Base-by-base conservation (phyloP, 2,113 vertebrate genomes). In the Pogonocichla stellata region DNA sequence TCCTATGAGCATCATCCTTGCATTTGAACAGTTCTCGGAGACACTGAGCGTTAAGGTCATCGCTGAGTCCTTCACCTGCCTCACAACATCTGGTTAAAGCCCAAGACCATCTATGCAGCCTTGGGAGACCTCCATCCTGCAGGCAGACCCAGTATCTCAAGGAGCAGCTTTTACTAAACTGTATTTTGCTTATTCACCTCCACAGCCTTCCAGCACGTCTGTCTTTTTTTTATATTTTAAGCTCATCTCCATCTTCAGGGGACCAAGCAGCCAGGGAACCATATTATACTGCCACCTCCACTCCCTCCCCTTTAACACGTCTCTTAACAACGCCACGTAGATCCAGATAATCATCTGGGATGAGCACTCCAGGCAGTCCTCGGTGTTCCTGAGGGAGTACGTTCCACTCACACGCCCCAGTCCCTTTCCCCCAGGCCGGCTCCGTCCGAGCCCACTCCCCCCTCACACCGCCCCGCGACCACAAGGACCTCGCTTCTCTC, bases 271-370 rank as follows among this genome's bases (percentile, higher is more conserved):
- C 67, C 86, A 64, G 48, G 93, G 94, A 95, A 88, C 90, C 95
- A 95, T 93, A 34, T 95, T 93, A 69, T 4, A 20, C 81, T 2
- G 17, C 88, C 85, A 51, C 86, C 80, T 69, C 88, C 80, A 9
- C 54, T 80, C 77, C 86, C 92, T 80, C 60, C 86, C 74, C 79
- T 94, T 69, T 40, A 58, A 60, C 84, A 66, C 88, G 57, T 92
- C 89, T 93, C 89, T 87, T 91, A 61, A 96, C 93, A 95, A 95
- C 94, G 94, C 94, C 94, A 95, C 91, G 86, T 81, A 42, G 83
- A 31, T 72, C 1, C 86, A 22, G 73, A 80, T 22, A 5, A 66
- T 42, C 93, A 26, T 4, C 67, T 3, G 88, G 64, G 79, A 80
- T 6, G 58, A 86, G 58, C 90, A 22, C 33, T 48, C 10, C 10